A percentile compares a stretch with the other conserved stretches of the same genome.
Evolutionary conservation across 2,888 invertebrate genomes (phyloP).

Genomic region (Lasioglossum oenotherae): DNA sequence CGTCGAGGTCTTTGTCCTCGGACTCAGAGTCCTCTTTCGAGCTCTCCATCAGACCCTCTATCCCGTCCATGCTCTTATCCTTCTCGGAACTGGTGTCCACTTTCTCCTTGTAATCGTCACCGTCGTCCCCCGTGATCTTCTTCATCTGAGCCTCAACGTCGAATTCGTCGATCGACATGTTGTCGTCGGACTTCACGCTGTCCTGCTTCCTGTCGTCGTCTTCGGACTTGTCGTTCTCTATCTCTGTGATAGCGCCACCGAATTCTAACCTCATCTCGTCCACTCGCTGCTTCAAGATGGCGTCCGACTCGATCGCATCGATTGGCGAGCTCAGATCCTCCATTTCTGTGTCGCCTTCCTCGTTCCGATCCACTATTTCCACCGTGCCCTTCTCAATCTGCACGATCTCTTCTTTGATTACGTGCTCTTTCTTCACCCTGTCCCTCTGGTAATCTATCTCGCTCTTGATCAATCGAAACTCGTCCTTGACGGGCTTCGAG

Average conservation of each 20-base stretch:
- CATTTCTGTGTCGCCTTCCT: conserved; percentile 80
- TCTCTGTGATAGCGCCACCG: conserved; percentile 74
- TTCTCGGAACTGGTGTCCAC: conserved; percentile 77
- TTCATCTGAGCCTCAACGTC: conserved; percentile 83
- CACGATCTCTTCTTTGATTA: conserved; percentile 21
- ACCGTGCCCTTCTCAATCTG: conserved; percentile 78
- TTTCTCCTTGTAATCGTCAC: conserved; percentile 82
- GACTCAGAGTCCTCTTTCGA: conserved; percentile 82
- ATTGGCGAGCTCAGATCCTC: conserved; percentile 84
- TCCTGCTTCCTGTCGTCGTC: conserved; percentile 61
- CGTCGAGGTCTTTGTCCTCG: conserved; percentile 75
- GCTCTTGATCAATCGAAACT: conserved; percentile 30
- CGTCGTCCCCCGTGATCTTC: conserved; percentile 82
- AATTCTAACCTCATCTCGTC: conserved; percentile 85
- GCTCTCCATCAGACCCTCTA: conserved; percentile 82
- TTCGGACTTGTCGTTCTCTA: conserved; percentile 74
- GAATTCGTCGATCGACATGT: conserved; percentile 80
- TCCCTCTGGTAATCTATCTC: conserved; percentile 35
- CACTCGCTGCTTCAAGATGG: conserved; percentile 84
- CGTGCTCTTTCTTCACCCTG: conserved; percentile 31
- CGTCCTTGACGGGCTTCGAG: conserved; percentile 48
- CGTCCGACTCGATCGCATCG: conserved; percentile 83
- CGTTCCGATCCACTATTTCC: conserved; percentile 82
- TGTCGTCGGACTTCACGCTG: conserved; percentile 72
- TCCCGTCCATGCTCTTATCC: conserved; percentile 81